phyloP scores from a whole-genome alignment of 2,797 vertebrate genomes.

The Amblyopsis hoosieri region DNA sequence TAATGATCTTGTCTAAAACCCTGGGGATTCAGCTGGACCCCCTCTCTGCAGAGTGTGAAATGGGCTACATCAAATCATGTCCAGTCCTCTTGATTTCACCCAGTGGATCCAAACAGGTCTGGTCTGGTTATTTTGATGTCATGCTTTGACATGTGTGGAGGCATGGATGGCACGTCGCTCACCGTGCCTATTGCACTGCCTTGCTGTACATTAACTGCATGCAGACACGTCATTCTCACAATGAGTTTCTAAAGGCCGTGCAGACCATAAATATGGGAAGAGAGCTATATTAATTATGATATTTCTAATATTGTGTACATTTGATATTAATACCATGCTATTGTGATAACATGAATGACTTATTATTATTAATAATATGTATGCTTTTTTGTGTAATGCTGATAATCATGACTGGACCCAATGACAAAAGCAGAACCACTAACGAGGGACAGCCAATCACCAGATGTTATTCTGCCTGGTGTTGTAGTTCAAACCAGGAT shows the following conservation, averaged over 20 bases:
- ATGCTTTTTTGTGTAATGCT: too few relatives aligned
- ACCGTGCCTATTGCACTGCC: slow-evolving; percentile 47
- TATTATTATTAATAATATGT: too few relatives aligned
- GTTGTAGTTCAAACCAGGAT: too few relatives aligned
- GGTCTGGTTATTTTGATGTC: slow-evolving; percentile 44
- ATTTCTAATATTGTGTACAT: too few relatives aligned
- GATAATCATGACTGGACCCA: too few relatives aligned
- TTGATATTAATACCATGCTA: too few relatives aligned
- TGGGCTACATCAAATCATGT: slow-evolving; percentile 62
- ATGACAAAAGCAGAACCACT: too few relatives aligned
- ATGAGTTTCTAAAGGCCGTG: not conserved
- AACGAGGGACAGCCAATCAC: too few relatives aligned
- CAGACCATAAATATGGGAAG: too few relatives aligned
- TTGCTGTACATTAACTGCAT: slow-evolving; percentile 58
- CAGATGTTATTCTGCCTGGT: too few relatives aligned
- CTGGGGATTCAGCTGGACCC: slow-evolving; percentile 42
- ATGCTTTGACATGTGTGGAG: slow-evolving; percentile 49
- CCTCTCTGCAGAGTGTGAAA: slow-evolving; percentile 60
- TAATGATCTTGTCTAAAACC: slow-evolving; percentile 45
- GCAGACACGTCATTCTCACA: slow-evolving; percentile 50
- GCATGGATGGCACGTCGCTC: slow-evolving; percentile 27
- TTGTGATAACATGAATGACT: too few relatives aligned
- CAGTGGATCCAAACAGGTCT: slow-evolving; percentile 51
- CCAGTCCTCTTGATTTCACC: slow-evolving; percentile 54
- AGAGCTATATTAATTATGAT: too few relatives aligned